Evolutionary conservation across 1,140 invertebrate genomes (phyloP).

Genomic region (Harpegnathos saltator): DNA sequence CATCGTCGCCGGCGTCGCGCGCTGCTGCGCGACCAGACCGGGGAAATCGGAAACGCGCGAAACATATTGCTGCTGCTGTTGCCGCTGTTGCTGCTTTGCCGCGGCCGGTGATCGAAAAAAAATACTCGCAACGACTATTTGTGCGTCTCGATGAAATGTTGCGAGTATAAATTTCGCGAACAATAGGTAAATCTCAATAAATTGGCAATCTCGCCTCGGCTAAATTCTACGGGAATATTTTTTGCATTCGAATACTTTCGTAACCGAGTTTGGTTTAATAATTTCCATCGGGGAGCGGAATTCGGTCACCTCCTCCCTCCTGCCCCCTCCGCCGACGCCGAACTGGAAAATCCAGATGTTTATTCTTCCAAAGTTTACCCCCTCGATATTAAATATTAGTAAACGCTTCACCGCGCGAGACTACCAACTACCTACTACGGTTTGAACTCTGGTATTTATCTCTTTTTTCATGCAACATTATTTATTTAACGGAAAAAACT

Average conservation of each 20-base stretch:
- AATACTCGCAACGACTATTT: slow-evolving; percentile 38
- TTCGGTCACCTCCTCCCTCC: too few relatives aligned
- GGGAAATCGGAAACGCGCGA: slow-evolving; percentile 41
- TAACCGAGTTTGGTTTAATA: slow-evolving; percentile 25
- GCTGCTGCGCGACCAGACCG: too few relatives aligned
- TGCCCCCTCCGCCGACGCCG: too few relatives aligned
- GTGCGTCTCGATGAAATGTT: slow-evolving; percentile 43
- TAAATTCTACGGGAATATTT: slow-evolving; percentile 48
- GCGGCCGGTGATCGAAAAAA: slow-evolving; percentile 13
- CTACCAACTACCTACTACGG: slow-evolving; percentile 4
- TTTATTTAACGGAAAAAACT: not conserved
- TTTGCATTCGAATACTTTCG: slow-evolving; percentile 16
- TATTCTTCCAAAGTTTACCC: not conserved
- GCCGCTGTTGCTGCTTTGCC: not conserved
- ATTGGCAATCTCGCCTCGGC: slow-evolving; percentile 49
- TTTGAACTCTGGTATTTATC: slow-evolving; percentile 1
- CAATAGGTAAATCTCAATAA: slow-evolving; percentile 51
- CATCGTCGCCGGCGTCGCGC: too few relatives aligned
- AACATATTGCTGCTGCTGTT: not conserved
- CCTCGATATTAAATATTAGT: not conserved
- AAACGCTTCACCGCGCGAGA: not conserved
- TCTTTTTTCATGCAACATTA: not conserved
- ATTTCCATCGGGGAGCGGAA: not conserved
- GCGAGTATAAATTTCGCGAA: slow-evolving; percentile 49
- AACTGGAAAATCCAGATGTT: not conserved